Percentiles rank a stretch among this genome's conserved stretches.
phyloP scores from a whole-genome alignment of 1,140 invertebrate species.

The Tenebrio molitor region DNA sequence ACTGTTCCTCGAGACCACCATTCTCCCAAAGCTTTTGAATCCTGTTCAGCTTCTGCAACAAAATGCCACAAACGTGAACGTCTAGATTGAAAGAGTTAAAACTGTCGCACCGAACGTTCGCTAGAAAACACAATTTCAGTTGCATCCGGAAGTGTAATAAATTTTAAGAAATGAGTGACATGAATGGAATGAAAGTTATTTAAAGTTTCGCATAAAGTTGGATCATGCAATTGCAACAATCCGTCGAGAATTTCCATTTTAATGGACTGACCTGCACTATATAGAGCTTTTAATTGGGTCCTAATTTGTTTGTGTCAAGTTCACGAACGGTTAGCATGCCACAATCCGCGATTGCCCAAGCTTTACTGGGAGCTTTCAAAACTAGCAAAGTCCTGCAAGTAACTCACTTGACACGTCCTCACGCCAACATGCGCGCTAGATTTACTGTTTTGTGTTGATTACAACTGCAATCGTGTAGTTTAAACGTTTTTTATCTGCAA shows the following conservation, averaged over 20 bases:
- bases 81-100: constrained; percentile 1
- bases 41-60: constrained; percentile 8
- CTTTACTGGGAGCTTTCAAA: constrained; percentile 48
- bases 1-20: constrained; percentile 53
- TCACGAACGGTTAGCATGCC: constrained; percentile 19
- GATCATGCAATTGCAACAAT: background rate
- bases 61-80: too few species aligned
- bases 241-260: background rate
- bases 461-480: background rate
- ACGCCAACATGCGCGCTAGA: constrained; percentile 44
- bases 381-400: constrained; percentile 39
- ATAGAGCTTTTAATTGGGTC: background rate
- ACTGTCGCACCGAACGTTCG: too few species aligned
- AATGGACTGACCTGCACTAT: constrained; percentile 1
- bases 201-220: background rate
- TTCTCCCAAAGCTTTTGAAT: constrained; percentile 20
- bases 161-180: background rate
- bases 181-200: background rate
- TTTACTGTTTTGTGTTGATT: constrained; percentile 18
- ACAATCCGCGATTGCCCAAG: constrained; percentile 37
- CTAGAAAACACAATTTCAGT: too few species aligned
- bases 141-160: background rate
- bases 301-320: constrained; percentile 29
- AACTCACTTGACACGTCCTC: constrained; percentile 41
- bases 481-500: too few species aligned